Percentiles rank a stretch among this genome's conserved stretches.
Conservation (phyloP, 2,113 vertebrate genomes). For the Chamaetylas fuelleborni region DNA sequence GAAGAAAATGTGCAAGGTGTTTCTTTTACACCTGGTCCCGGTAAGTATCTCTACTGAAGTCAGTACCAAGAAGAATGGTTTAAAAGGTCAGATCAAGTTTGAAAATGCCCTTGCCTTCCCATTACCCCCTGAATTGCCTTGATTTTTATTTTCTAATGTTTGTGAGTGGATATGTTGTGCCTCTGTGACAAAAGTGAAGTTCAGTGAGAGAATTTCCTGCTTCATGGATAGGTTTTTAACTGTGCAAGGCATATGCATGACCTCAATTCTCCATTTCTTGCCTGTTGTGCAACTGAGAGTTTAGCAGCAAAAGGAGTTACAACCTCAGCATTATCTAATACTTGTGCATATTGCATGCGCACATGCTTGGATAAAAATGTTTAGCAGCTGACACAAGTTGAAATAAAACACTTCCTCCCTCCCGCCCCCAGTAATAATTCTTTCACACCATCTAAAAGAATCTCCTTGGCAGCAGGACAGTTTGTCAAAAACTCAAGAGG, state of each 20-base stretch:
- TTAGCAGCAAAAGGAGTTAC: conserved; percentile 27
- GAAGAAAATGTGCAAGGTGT: not conserved
- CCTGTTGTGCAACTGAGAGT: conserved; percentile 19
- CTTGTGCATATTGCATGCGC: not conserved
- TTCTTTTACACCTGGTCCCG: not conserved
- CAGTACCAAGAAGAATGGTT: not conserved
- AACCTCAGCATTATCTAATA: conserved; percentile 24
- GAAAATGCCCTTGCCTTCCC: not conserved
- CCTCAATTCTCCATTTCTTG: conserved; percentile 35
- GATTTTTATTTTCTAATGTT: not conserved
- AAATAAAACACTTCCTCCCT: not conserved
- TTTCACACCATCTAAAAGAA: not conserved
- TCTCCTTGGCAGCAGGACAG: conserved; percentile 12
- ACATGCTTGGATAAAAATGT: conserved; percentile 23
- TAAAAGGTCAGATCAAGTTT: not conserved
- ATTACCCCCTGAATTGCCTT: not conserved
- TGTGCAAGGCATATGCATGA: not conserved
- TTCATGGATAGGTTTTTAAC: not conserved
- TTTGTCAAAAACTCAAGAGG: not conserved
- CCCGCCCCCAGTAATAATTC: not conserved
- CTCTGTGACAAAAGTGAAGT: not conserved
- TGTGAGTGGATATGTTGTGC: not conserved
- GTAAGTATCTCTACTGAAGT: not conserved
- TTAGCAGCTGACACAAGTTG: conserved; percentile 21
- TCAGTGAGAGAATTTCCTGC: conserved; percentile 21